Evolutionary conservation across 2,888 invertebrate genomes (phyloP).

Genomic region (Ichneumoninae sp.): DNA sequence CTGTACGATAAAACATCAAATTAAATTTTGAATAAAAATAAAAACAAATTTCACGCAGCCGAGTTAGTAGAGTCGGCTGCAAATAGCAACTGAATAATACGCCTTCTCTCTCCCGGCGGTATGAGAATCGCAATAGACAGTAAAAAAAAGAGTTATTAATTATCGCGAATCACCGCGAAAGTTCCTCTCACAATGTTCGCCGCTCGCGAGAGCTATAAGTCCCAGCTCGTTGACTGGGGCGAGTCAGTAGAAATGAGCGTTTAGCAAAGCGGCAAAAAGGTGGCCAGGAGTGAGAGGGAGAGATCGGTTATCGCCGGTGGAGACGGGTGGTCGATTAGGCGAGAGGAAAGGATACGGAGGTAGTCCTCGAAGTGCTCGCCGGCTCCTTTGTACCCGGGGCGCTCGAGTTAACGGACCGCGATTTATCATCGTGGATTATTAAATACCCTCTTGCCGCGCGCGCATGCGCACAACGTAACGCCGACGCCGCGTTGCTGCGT

Average conservation of each 20-base stretch:
- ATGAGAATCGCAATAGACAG: background rate
- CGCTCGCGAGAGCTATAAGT: conserved; percentile 45
- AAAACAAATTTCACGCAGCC: background rate
- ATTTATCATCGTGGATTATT: conserved; percentile 75
- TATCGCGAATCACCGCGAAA: background rate
- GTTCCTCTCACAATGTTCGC: conserved; percentile 40
- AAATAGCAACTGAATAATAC: background rate
- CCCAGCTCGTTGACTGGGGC: conserved; percentile 52
- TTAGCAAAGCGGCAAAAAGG: conserved; percentile 37
- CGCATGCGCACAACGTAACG: conserved; percentile 30
- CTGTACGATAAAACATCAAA: too few relatives aligned
- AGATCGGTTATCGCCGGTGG: conserved; percentile 48
- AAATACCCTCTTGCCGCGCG: conserved; percentile 69
- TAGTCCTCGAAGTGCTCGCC: conserved; percentile 57
- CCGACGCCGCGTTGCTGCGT: conserved; percentile 29
- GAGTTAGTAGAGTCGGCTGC: background rate
- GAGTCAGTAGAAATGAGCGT: conserved; percentile 53
- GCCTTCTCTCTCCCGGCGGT: background rate
- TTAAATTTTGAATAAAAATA: background rate
- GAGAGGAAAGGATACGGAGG: conserved; percentile 47
- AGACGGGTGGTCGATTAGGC: conserved; percentile 58
- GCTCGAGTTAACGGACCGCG: conserved; percentile 72
- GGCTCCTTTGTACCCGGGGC: conserved; percentile 72
- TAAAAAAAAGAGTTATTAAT: conserved; percentile 1
- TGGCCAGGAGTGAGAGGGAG: conserved; percentile 1